Percentiles rank a stretch among this genome's conserved stretches.
Conservation (phyloP, 2,113 vertebrate species). For the Pao palembangensis region DNA sequence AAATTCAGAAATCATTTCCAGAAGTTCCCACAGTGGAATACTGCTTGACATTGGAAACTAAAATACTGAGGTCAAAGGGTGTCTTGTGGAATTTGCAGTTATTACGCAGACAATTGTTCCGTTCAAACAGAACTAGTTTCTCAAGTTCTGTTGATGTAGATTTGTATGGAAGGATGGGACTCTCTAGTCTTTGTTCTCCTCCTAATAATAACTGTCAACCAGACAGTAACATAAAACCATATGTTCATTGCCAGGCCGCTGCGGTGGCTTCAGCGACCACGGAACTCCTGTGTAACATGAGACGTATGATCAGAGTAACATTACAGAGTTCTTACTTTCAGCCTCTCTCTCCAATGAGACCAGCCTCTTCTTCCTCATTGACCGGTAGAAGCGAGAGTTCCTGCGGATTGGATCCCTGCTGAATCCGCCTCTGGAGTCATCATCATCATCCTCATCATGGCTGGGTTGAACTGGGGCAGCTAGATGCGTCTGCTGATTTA, state of each 20-base stretch:
- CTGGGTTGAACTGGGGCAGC: background rate
- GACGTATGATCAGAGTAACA: background rate
- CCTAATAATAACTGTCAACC: background rate
- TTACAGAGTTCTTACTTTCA: conserved; percentile 53
- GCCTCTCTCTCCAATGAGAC: conserved; percentile 12
- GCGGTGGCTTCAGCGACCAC: background rate
- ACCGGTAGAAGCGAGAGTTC: conserved; percentile 73
- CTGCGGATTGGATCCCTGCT: conserved; percentile 61
- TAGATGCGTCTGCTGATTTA: conserved; percentile 20
- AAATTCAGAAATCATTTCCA: too few species aligned
- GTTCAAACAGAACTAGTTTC: conserved; percentile 59
- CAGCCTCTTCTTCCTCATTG: conserved; percentile 72
- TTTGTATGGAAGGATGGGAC: background rate
- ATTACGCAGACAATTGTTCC: conserved; percentile 7
- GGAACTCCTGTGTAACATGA: too few species aligned
- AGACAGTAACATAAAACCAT: background rate
- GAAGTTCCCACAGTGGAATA: too few species aligned
- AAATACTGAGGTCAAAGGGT: too few species aligned
- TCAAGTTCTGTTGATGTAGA: conserved; percentile 50
- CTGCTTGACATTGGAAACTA: too few species aligned
- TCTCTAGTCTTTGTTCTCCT: conserved; percentile 33
- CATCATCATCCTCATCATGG: conserved; percentile 59
- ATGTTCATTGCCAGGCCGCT: background rate
- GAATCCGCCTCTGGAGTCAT: conserved; percentile 42
- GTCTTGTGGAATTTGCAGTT: background rate